Evolutionary conservation across 2,113 vertebrate genomes (phyloP), one percentile per base, ranked within the genome.

Genomic region (Gadus chalcogrammus): DNA sequence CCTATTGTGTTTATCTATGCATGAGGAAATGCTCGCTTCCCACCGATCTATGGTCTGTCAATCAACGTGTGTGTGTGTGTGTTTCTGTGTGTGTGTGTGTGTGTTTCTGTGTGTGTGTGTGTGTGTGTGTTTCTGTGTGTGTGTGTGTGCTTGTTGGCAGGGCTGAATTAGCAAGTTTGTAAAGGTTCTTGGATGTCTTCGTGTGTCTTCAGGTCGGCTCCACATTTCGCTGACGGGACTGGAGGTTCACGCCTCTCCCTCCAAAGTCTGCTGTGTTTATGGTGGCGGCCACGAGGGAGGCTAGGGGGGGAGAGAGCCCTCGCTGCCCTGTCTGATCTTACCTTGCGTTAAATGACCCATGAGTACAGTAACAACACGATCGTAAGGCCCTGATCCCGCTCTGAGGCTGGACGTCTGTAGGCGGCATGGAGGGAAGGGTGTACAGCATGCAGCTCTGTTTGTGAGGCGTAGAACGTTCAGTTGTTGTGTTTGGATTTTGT

Each of bases 181-280:
- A 13, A 48, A 9, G 12, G 42, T 48, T 48, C 42, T 48, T 13
- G 5, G 42, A 9, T 48, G 24, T 24, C 24, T 24, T 24, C 8
- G 9, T 48, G 42, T 48, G 42, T 13, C 42, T 48, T 48, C 42
- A 48, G 42, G 42, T 48, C 42, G 12, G 42, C 42, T 48, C 42
- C 2, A 9, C 9, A 13, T 48, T 13, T 48, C 9, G 8, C 9
- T 48, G 42, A 48, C 42, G 42, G 42, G 42, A 48, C 5, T 48
- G 7, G 12, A 35, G 31, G 31, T 35, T 48, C 42, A 48, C 12
- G 42, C 42, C 42, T 48, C 42, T 48, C 35, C 74, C 79, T 79
- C 77, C 82, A 87, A 87, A 85, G 85, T 87, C 82, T 76, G 15
- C 68, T 35, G 70, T 72, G 72, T 86, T 86, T 86, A 81, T 71